Percentiles rank a stretch among this genome's conserved stretches.
Conservation (phyloP, 2,888 invertebrate species). For the Colletes collaris region DNA sequence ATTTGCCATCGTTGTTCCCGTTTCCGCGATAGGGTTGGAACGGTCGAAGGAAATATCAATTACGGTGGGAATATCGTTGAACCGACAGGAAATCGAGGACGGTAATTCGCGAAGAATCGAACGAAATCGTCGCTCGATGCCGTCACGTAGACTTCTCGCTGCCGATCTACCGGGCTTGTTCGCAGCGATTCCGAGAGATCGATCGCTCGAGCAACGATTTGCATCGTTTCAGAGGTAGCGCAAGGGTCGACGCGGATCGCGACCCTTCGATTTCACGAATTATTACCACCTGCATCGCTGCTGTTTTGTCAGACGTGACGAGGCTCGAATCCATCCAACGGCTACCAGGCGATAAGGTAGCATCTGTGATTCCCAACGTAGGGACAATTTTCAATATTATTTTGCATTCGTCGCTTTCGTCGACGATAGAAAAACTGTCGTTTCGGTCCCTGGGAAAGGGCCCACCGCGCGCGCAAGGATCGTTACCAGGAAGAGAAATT, state of each 20-base stretch:
- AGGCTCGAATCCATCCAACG: conserved; percentile 1
- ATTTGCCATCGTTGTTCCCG: too few relatives aligned
- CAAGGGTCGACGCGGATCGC: conserved; percentile 40
- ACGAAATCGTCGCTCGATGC: conserved; percentile 71
- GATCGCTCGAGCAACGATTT: conserved; percentile 60
- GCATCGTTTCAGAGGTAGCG: conserved; percentile 58
- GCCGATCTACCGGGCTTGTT: conserved; percentile 39
- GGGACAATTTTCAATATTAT: too few relatives aligned
- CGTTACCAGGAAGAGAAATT: background rate
- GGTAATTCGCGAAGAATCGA: conserved; percentile 68
- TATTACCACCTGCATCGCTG: conserved; percentile 55
- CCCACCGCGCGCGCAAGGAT: background rate
- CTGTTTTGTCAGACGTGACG: conserved; percentile 44
- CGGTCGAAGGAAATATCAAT: too few relatives aligned
- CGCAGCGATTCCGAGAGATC: conserved; percentile 46
- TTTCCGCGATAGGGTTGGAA: background rate
- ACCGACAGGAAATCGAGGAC: conserved; percentile 56
- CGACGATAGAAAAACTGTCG: too few relatives aligned
- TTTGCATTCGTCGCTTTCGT: too few relatives aligned
- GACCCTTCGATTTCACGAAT: conserved; percentile 63
- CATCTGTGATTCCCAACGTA: too few relatives aligned
- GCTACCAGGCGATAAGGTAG: too few relatives aligned
- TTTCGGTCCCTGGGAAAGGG: too few relatives aligned
- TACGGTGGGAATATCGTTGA: conserved; percentile 43
- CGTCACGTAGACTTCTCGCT: conserved; percentile 71